A percentile compares a stretch with the other conserved stretches of the same genome.
Evolutionary conservation across 2,113 vertebrate genomes (phyloP).

Genomic region (Myotis lucifugus): DNA sequence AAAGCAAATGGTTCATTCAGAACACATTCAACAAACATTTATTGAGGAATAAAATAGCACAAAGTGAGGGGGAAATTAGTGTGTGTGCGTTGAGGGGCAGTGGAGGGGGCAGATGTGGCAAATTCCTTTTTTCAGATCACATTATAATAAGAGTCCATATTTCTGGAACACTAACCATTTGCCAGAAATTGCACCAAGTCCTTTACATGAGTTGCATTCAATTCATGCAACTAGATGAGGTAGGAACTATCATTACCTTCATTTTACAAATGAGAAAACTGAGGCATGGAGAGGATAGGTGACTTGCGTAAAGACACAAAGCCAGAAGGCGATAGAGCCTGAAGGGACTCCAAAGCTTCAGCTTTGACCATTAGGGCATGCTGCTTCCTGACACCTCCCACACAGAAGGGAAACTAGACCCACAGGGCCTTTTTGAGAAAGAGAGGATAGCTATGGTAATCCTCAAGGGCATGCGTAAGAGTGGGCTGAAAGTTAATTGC

Average conservation of each 20-base stretch:
- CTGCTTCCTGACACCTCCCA: background rate
- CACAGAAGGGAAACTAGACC: background rate
- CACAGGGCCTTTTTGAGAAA: background rate
- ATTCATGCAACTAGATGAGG: background rate
- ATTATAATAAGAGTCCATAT: background rate
- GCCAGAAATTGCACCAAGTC: background rate
- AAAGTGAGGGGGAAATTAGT: background rate
- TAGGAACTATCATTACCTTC: background rate
- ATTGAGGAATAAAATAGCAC: slow-evolving; percentile 43
- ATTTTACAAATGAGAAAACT: background rate
- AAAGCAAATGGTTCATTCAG: slow-evolving; percentile 59
- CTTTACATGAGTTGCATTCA: background rate
- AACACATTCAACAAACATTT: slow-evolving; percentile 16
- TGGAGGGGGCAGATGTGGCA: background rate
- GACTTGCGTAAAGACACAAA: background rate
- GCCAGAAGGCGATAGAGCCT: background rate
- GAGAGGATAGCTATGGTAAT: background rate
- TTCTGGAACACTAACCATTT: background rate
- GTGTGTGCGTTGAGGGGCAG: background rate
- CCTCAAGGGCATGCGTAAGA: background rate
- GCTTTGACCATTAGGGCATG: background rate
- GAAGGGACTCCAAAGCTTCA: background rate
- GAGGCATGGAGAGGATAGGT: background rate
- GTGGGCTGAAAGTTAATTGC: slow-evolving; percentile 42
- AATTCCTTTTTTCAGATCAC: background rate